Evolutionary conservation across 2,113 vertebrate species (phyloP).

Genomic region (Acrocephalus arundinaceus): DNA sequence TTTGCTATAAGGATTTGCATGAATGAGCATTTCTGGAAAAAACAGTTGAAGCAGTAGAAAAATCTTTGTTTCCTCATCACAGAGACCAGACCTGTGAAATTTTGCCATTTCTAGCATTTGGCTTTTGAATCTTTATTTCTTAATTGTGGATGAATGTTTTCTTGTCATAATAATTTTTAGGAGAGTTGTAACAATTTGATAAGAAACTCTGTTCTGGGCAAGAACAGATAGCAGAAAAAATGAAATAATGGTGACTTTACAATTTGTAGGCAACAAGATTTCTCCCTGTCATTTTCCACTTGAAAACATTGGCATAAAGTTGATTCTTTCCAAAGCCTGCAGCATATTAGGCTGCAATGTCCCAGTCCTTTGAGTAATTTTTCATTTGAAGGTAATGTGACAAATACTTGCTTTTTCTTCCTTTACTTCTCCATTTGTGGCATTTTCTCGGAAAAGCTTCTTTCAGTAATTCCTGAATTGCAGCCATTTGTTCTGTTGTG

Average conservation of each 20-base stretch:
- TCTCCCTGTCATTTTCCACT: conserved; percentile 13
- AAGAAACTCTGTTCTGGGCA: background rate
- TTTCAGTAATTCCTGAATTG: conserved; percentile 58
- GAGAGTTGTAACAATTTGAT: background rate
- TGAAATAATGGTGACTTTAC: background rate
- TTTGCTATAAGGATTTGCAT: background rate
- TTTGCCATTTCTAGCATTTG: background rate
- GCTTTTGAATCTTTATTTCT: background rate
- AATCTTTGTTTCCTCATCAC: background rate
- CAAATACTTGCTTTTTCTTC: conserved; percentile 30
- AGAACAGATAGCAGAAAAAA: conserved; percentile 11
- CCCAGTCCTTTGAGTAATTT: conserved; percentile 32
- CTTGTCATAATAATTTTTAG: background rate
- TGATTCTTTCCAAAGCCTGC: conserved; percentile 45
- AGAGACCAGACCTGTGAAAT: background rate
- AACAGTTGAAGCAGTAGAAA: background rate
- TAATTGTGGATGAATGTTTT: background rate
- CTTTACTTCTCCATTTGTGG: background rate
- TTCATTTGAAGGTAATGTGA: conserved; percentile 47
- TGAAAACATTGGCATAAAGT: conserved; percentile 23
- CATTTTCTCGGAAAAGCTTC: conserved; percentile 52
- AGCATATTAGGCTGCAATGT: conserved; percentile 50
- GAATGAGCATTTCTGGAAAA: background rate
- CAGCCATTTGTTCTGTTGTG: conserved; percentile 70
- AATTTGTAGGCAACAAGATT: background rate